phyloP scores from a whole-genome alignment of 2,797 vertebrate species.

The Rhynchotus rufescens region DNA sequence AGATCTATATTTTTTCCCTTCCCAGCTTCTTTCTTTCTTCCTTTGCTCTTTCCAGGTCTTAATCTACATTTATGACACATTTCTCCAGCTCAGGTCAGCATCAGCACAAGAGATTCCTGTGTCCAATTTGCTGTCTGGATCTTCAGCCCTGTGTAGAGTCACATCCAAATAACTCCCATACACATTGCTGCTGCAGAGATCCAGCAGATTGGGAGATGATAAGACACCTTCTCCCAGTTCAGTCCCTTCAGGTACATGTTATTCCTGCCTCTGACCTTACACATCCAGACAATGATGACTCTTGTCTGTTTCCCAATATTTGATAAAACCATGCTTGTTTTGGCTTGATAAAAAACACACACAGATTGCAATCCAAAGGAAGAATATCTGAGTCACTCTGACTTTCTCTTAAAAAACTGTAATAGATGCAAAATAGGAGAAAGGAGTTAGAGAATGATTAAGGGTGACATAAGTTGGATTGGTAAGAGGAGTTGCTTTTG shows the following conservation, averaged over 20 bases:
- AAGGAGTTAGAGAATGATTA: background rate
- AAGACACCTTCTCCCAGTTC: background rate
- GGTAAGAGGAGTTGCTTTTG: background rate
- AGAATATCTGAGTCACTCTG: slow-evolving; percentile 28
- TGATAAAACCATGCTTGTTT: background rate
- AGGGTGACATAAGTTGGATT: slow-evolving; percentile 4
- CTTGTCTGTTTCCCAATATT: background rate
- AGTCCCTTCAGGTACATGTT: background rate
- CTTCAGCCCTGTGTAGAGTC: background rate
- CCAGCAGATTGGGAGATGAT: background rate
- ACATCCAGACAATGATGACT: background rate
- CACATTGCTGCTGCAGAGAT: background rate
- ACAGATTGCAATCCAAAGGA: background rate
- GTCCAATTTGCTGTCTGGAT: background rate
- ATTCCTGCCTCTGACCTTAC: background rate
- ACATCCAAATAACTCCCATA: background rate
- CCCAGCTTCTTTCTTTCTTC: background rate
- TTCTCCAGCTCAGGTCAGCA: background rate
- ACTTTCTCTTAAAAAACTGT: background rate
- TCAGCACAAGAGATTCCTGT: background rate
- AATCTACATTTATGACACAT: background rate
- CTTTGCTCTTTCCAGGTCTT: background rate
- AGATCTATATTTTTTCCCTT: background rate
- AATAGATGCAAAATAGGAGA: background rate
- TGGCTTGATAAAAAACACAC: background rate